Percentiles rank a stretch among this genome's conserved stretches.
Evolutionary conservation across 2,888 invertebrate species (phyloP).

Genomic region (Drosophila meridionalis): DNA sequence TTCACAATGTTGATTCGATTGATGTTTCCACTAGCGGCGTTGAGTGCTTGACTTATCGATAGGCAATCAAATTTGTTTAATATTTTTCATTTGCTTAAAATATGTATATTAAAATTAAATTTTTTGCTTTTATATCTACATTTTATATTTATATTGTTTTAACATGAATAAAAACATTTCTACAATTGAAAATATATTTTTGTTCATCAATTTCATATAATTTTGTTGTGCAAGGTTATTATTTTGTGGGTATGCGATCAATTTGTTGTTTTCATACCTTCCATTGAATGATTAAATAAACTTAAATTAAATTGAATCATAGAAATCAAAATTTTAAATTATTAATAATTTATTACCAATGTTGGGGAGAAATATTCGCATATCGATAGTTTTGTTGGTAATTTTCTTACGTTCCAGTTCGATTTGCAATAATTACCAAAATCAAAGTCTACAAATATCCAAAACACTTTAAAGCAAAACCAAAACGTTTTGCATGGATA

Average conservation of each 20-base stretch:
- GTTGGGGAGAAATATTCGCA: not conserved
- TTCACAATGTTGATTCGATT: constrained; percentile 13
- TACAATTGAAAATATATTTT: not conserved
- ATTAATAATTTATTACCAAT: too few species aligned
- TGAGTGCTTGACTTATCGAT: constrained; percentile 17
- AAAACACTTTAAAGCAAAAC: not conserved
- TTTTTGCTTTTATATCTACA: not conserved
- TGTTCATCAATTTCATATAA: not conserved
- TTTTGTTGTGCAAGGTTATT: not conserved
- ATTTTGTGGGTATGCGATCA: not conserved
- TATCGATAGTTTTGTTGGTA: not conserved
- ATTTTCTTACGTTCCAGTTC: not conserved
- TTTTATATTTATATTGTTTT: not conserved
- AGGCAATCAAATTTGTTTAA: not conserved
- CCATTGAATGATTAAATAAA: too few species aligned
- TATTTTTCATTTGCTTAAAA: not conserved
- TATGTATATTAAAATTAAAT: not conserved
- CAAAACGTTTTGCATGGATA: too few species aligned
- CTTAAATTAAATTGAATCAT: too few species aligned
- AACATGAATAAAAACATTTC: not conserved
- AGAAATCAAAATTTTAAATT: not conserved
- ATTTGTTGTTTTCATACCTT: too few species aligned
- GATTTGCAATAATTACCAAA: not conserved
- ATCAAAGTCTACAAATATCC: not conserved
- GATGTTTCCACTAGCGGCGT: constrained; percentile 10